Evolutionary conservation across 1,140 invertebrate genomes (phyloP), one percentile per base, ranked within the genome.

Genomic region (Teleopsis dalmanni): DNA sequence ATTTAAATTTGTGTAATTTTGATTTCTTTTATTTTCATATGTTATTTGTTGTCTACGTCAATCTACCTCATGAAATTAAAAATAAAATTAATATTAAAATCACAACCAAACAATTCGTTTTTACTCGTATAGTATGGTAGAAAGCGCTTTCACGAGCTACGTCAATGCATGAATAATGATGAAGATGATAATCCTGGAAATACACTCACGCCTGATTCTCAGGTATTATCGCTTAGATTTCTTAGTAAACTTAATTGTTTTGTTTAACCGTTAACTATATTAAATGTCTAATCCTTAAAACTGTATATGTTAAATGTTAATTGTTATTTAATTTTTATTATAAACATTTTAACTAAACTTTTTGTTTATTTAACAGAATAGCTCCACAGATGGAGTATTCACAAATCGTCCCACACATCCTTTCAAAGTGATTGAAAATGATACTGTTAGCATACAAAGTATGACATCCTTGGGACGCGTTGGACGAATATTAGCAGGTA

Each of bases 401-500:
- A 72, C 77, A 11, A 70, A 62, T 51, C 59, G 67, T 6, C 56
- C 79, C 4, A 79, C 81, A 11, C 84, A 87, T 75, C 85, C 85
- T 21, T 88, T 88, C 59, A 63, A 75, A 43, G 85, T 91, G 35
- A 88, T 91, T 57, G 87, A 91, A 55, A 86, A 88, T 57, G 88
- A 92, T 70, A 82, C 87, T 43, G 76, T 89, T 58, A 90, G 87
- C 63, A 74, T 92, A 56, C 87, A 91, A 65, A 91, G 87, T 70
- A 83, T 89, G 75, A 88, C 87, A 54, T 90, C 87, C 50, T 71
- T 91, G 52, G 87, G 87, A 19, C 77, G 87, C 56, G 82, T 88
- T 47, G 85, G 87, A 14, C 72, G 83, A 50, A 83, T 89, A 57
- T 73, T 87, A 47, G 81, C 82, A 21, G 83, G 83, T 41, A 75